Evolutionary conservation across 2,888 invertebrate genomes (phyloP).

Genomic region (Pemphredon lugubris): DNA sequence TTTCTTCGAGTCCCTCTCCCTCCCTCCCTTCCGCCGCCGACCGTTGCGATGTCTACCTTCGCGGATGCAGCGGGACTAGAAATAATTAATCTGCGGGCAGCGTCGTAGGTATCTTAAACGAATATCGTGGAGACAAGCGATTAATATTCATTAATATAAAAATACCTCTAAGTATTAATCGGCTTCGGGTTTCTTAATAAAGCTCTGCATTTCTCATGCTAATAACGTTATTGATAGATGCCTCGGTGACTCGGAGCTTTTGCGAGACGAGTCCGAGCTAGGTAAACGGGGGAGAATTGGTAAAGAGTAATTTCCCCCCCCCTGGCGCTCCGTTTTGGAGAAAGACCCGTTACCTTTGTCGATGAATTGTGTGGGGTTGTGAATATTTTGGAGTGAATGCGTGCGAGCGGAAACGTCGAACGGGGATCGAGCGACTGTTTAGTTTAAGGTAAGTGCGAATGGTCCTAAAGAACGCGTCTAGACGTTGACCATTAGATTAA

Average conservation of each 20-base stretch:
- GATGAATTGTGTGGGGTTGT: too few species aligned
- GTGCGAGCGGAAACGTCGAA: too few species aligned
- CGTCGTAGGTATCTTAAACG: conserved; percentile 13
- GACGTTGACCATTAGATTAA: too few species aligned
- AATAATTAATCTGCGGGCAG: conserved; percentile 41
- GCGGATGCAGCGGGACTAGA: conserved; percentile 17
- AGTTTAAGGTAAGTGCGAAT: too few species aligned
- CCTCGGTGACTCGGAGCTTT: conserved; percentile 16
- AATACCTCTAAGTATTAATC: conserved; percentile 40
- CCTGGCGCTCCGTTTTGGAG: too few species aligned
- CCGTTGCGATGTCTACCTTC: conserved; percentile 17
- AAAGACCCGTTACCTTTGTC: too few species aligned
- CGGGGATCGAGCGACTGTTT: too few species aligned
- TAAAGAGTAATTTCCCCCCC: too few species aligned
- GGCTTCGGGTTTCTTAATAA: conserved; percentile 35
- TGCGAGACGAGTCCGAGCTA: background rate
- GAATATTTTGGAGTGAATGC: too few species aligned
- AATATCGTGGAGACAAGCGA: conserved; percentile 33
- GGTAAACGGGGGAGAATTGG: too few species aligned
- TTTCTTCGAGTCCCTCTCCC: background rate
- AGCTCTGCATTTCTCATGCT: conserved; percentile 40
- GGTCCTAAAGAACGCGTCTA: too few species aligned
- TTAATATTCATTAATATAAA: conserved; percentile 52
- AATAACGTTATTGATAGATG: conserved; percentile 50
- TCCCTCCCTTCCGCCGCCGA: too few species aligned